Base-by-base conservation (phyloP, 1,140 invertebrate species). In the Nymphalis io region DNA sequence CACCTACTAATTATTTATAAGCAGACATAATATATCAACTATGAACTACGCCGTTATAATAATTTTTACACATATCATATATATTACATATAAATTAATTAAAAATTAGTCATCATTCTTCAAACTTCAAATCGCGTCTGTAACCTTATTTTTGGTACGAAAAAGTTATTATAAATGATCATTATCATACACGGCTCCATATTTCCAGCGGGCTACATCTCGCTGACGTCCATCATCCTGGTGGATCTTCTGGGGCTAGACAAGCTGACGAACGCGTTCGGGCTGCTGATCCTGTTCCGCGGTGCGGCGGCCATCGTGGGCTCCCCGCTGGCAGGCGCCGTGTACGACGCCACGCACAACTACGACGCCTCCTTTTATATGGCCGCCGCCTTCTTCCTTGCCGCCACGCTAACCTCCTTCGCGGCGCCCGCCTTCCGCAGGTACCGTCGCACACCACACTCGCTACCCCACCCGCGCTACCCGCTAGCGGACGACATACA, bases 191-290 rank as follows among this genome's bases (percentile, higher is more conserved):
- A n/a, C n/a, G n/a, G n/a, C n/a, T n/a, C n/a, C n/a, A n/a, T n/a
- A n/a, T n/a, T 51, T 55, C 51, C 51, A 98, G 97, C 98, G 74
- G 98, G 98, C 38, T 99, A 99, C 90, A 98, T 99, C 78, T 99
- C 98, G 0, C 92, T 99, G 46, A 99, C 98, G 40, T 99, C 98
- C 18, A 99, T 99, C 84, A 98, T 99, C 80, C 93, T 99, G 57
- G 98, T 99, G 74, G 98, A 99, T 83, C 92, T 99, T 16, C 93
- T 99, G 39, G 98, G 98, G 13, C 92, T 99, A 79, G 98, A 99
- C 78, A 98, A 97, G 89, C 92, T 99, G 70, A 99, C 98, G 44
- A 99, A 98, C 87, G 98, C 98, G 20, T 99, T 99, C 89, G 98
- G 98, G 39, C 93, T 99, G 60, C 92, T 99, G 57, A 98, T 99